These are phyloP conservation scores for Austrolebias charrua DNA, from an alignment of 2,797 vertebrate species.

Conservation along the genomic window DNA sequence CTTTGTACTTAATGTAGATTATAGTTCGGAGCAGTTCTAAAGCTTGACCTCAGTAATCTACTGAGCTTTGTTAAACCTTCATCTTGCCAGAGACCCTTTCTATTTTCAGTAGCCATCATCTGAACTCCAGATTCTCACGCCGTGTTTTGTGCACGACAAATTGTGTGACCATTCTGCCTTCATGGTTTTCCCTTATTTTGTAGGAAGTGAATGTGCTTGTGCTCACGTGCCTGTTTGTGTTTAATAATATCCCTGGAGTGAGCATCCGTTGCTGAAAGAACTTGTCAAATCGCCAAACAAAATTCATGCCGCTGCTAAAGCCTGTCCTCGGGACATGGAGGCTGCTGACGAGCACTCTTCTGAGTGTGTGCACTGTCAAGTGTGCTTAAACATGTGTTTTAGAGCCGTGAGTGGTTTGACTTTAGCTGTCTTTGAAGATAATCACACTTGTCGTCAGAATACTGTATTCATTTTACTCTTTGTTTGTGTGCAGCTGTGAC, in stretches of 20 bases:
- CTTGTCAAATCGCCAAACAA: constrained; percentile 18
- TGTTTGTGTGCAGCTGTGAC: neutral
- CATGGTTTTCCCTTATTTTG: constrained; percentile 21
- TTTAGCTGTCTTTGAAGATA: constrained; percentile 43
- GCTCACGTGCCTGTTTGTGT: constrained; percentile 2
- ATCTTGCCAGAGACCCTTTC: neutral
- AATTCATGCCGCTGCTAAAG: constrained; percentile 34
- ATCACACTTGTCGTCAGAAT: constrained; percentile 23
- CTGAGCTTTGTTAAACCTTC: constrained; percentile 19
- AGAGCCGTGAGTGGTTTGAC: constrained; percentile 35
- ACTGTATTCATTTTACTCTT: constrained; percentile 11
- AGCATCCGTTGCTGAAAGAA: constrained; percentile 22
- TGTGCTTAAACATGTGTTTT: constrained; percentile 38
- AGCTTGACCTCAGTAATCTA: constrained; percentile 21
- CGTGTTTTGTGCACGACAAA: constrained; percentile 14
- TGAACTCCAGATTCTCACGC: neutral
- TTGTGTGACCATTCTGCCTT: constrained; percentile 16
- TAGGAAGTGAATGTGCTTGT: constrained; percentile 8
- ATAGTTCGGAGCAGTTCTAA: constrained; percentile 7
- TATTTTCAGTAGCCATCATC: neutral
- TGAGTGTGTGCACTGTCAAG: constrained; percentile 27
- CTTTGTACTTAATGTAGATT: constrained; percentile 9
- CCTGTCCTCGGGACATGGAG: constrained; percentile 32
- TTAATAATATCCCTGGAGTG: constrained; percentile 11
- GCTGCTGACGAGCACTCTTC: constrained; percentile 25